These are phyloP conservation scores for Montipora capricornis DNA, from an alignment of 64 coral and sea anemone genomes.

Conservation along the genomic window DNA sequence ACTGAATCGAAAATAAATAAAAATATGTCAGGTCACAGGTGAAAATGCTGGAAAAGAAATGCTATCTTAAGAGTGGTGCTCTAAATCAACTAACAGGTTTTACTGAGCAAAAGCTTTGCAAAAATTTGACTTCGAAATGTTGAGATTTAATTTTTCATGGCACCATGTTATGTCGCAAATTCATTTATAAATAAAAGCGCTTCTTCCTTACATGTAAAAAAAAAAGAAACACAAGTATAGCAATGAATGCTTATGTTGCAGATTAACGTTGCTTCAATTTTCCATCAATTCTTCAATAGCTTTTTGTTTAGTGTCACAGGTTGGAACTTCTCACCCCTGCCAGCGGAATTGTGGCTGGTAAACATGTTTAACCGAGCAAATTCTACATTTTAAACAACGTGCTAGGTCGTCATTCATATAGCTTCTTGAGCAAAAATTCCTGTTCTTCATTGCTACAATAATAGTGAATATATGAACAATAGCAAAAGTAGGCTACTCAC, in stretches of 20 bases:
- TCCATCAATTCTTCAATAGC: background rate
- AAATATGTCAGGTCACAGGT: too few species aligned
- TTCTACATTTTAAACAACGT: conserved; percentile 5
- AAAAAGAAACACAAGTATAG: background rate
- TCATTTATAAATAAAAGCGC: background rate
- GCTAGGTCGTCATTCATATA: background rate
- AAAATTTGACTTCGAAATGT: background rate
- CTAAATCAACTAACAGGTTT: background rate
- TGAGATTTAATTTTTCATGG: background rate
- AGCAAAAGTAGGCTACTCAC: background rate
- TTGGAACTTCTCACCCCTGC: background rate
- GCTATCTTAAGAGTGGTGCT: too few species aligned
- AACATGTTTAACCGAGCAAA: background rate
- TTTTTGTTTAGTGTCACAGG: background rate
- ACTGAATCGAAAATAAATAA: too few species aligned
- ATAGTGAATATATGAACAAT: background rate
- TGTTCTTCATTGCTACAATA: background rate
- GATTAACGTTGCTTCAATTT: background rate
- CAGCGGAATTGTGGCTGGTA: background rate
- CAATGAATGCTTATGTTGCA: background rate
- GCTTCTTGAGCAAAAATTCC: background rate
- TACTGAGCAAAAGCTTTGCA: background rate
- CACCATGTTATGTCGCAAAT: background rate
- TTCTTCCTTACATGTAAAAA: background rate
- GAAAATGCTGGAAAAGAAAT: too few species aligned